Evolutionary conservation across 2,797 vertebrate species (phyloP).

Genomic region (Halcyon badia): DNA sequence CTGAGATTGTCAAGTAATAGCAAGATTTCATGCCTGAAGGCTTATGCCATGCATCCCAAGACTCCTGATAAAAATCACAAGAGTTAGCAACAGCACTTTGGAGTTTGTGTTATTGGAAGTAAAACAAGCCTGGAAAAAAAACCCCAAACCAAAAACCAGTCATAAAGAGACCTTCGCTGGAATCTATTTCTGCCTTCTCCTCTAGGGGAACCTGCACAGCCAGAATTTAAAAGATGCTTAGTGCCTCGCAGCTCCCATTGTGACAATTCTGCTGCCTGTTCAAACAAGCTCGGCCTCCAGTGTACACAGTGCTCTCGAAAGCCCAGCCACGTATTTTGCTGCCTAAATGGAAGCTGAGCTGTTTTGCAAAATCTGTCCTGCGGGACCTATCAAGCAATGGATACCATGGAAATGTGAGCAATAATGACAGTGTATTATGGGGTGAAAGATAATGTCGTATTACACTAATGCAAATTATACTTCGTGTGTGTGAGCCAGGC

Average conservation of each 20-base stretch:
- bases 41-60: neutral
- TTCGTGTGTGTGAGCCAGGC: conserved; percentile 13
- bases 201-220: neutral
- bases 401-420: conserved; percentile 71
- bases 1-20: neutral
- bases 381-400: conserved; percentile 45
- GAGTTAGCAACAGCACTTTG: neutral
- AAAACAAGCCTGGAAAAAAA: neutral
- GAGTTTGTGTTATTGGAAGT: conserved; percentile 27
- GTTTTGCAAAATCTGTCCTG: conserved; percentile 59
- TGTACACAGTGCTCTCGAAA: neutral
- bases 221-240: conserved; percentile 12
- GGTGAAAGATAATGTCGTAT: conserved; percentile 64
- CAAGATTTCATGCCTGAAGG: conserved; percentile 8
- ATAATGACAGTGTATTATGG: conserved; percentile 52
- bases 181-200: conserved; percentile 9
- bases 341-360: conserved; percentile 54
- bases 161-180: neutral
- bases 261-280: conserved; percentile 42
- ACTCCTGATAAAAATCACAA: neutral
- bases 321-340: conserved; percentile 38
- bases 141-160: neutral
- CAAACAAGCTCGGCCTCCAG: conserved; percentile 44
- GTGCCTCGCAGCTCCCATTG: neutral
- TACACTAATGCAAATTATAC: conserved; percentile 57